A percentile compares a stretch with the other conserved stretches of the same genome.
Conservation (phyloP, 2,113 vertebrate species). For the Rhagologus leucostigma region DNA sequence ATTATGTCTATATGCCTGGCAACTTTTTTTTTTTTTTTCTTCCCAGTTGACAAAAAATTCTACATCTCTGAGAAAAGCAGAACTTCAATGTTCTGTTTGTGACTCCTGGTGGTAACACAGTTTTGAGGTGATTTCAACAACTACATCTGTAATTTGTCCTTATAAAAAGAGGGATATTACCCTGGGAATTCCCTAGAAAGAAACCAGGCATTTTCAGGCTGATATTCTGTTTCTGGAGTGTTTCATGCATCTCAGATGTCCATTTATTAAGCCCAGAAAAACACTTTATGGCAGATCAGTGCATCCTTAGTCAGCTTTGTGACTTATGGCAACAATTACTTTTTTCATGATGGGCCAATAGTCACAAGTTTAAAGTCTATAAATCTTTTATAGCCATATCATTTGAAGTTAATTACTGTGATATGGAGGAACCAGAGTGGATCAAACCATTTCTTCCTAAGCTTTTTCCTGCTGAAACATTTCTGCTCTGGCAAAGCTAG, state of each 20-base stretch:
- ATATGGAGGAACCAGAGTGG: neutral
- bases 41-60: neutral
- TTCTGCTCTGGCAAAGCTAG: neutral
- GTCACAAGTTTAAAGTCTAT: neutral
- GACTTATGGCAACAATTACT: neutral
- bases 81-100: neutral
- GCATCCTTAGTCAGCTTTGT: neutral
- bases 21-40: fast-evolving
- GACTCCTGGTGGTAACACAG: neutral
- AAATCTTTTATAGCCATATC: neutral
- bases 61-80: neutral
- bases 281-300: neutral
- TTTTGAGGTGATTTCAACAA: neutral
- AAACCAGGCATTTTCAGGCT: neutral
- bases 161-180: neutral
- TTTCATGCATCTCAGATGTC: neutral
- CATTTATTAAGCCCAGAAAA: neutral
- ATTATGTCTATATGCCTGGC: neutral
- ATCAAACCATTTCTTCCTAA: neutral
- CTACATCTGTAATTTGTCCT: neutral
- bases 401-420: neutral
- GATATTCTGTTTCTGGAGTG: neutral
- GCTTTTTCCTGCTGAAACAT: neutral
- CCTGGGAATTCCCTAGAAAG: neutral
- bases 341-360: neutral